phyloP scores from a whole-genome alignment of 1,140 invertebrate genomes.

The Drosophila subobscura region DNA sequence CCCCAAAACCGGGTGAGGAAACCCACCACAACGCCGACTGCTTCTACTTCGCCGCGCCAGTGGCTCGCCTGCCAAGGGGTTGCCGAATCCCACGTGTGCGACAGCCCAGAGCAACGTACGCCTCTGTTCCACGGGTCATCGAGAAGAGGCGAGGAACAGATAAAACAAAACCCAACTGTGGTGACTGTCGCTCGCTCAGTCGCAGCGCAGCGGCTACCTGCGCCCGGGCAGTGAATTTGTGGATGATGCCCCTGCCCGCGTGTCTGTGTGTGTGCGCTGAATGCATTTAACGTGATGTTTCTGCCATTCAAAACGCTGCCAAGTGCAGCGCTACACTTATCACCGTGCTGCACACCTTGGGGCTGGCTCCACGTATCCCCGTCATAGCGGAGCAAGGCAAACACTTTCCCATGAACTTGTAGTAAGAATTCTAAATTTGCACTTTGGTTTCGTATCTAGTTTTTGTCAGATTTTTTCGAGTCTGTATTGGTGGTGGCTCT shows the following conservation, averaged over 20 bases:
- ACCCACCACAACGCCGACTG: conserved; percentile 22
- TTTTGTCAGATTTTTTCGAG: conserved; percentile 54
- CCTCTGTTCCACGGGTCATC: conserved; percentile 18
- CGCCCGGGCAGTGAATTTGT: conserved; percentile 21
- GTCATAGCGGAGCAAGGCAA: conserved; percentile 38
- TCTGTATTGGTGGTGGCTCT: conserved; percentile 49
- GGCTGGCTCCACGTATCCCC: conserved; percentile 59
- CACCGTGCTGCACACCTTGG: conserved; percentile 34
- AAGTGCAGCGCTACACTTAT: conserved; percentile 45
- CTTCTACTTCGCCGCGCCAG: conserved; percentile 16
- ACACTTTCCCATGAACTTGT: conserved; percentile 77
- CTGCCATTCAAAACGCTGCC: conserved; percentile 53
- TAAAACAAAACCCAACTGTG: conserved; percentile 13
- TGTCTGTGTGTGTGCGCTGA: conserved; percentile 25
- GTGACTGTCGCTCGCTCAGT: conserved; percentile 30
- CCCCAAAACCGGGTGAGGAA: conserved; percentile 12
- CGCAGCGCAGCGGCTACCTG: conserved; percentile 26
- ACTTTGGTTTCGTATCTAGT: conserved; percentile 59
- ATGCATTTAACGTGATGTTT: conserved; percentile 55
- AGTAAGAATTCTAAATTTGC: conserved; percentile 76
- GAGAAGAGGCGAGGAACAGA: conserved; percentile 8
- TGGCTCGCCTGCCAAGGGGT: conserved; percentile 24
- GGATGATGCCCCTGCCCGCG: conserved; percentile 17
- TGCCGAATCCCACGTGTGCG: conserved; percentile 16
- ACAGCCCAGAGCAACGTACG: conserved; percentile 37